Conservation (phyloP, 2,888 invertebrate species). For the Caenorhabditis becei region DNA sequence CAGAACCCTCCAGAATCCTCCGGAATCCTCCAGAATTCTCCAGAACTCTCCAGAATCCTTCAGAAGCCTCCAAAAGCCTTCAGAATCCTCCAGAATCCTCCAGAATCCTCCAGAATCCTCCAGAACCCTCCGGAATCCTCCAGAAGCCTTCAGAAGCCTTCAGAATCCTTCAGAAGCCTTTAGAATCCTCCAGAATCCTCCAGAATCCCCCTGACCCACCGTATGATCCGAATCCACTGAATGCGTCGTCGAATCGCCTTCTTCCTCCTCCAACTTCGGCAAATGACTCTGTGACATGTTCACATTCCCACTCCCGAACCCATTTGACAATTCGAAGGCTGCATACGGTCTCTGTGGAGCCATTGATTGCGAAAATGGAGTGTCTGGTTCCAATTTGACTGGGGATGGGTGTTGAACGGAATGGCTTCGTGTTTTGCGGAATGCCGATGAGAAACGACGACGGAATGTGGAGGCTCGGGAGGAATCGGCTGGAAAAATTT, state of each 20-base stretch:
- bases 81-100: too few species aligned
- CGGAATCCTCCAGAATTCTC: too few species aligned
- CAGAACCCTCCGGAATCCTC: too few species aligned
- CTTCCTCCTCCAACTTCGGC: conserved; percentile 56
- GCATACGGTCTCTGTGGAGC: conserved; percentile 59
- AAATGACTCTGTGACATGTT: conserved; percentile 44
- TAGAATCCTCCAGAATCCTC: too few species aligned
- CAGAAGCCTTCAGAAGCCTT: too few species aligned
- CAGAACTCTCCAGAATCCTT: too few species aligned
- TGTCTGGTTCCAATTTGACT: conserved; percentile 37
- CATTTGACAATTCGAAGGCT: conserved; percentile 57
- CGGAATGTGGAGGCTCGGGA: conserved; percentile 44
- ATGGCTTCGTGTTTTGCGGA: conserved; percentile 27
- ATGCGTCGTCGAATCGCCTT: conserved; percentile 22
- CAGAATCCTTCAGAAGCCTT: too few species aligned
- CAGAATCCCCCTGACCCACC: too few species aligned
- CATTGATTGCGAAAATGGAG: conserved; percentile 56
- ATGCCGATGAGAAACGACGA: conserved; percentile 39
- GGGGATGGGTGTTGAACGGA: conserved; percentile 52
- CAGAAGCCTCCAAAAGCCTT: too few species aligned
- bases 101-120: too few species aligned
- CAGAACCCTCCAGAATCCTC: too few species aligned
- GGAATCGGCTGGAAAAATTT: conserved; percentile 23
- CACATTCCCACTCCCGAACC: conserved; percentile 12
- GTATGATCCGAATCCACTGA: conserved; percentile 34